Conservation (phyloP, 2,888 invertebrate genomes). For the Marronus borbonicus region DNA sequence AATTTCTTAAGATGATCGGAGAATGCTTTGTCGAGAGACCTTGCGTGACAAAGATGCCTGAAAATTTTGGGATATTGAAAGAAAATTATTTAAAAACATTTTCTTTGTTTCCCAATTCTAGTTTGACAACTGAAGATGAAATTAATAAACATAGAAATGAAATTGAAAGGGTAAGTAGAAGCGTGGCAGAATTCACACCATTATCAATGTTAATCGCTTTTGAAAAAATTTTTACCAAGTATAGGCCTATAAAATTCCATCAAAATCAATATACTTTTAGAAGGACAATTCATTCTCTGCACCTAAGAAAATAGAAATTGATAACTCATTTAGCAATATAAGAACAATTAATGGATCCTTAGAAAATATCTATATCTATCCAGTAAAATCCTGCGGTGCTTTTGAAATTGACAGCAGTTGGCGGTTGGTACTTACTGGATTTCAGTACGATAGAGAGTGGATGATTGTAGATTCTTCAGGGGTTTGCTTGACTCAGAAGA, state of each 20-base stretch:
- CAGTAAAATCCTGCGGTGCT: conserved; percentile 92
- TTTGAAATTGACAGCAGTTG: conserved; percentile 80
- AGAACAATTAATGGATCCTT: conserved; percentile 57
- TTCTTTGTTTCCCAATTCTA: background rate
- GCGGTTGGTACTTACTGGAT: conserved; percentile 83
- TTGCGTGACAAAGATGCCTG: conserved; percentile 63
- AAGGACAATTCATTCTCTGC: background rate
- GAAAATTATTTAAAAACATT: conserved; percentile 49
- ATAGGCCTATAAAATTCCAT: background rate
- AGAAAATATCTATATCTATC: conserved; percentile 78
- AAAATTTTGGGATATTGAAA: conserved; percentile 13
- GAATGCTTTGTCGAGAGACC: conserved; percentile 80
- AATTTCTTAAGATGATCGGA: conserved; percentile 81
- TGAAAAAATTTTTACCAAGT: too few species aligned
- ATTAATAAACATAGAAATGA: background rate
- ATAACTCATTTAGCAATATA: background rate
- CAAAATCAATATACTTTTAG: background rate
- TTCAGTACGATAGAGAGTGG: conserved; percentile 93
- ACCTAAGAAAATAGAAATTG: background rate
- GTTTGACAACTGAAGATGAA: background rate
- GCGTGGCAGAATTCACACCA: background rate
- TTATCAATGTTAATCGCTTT: too few species aligned
- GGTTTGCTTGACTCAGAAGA: conserved; percentile 90
- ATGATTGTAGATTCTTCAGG: conserved; percentile 90
- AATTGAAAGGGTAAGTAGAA: conserved; percentile 10